These are phyloP conservation scores for Malaclemys terrapin DNA, from an alignment of 2,113 vertebrate species.

Conservation along the genomic window DNA sequence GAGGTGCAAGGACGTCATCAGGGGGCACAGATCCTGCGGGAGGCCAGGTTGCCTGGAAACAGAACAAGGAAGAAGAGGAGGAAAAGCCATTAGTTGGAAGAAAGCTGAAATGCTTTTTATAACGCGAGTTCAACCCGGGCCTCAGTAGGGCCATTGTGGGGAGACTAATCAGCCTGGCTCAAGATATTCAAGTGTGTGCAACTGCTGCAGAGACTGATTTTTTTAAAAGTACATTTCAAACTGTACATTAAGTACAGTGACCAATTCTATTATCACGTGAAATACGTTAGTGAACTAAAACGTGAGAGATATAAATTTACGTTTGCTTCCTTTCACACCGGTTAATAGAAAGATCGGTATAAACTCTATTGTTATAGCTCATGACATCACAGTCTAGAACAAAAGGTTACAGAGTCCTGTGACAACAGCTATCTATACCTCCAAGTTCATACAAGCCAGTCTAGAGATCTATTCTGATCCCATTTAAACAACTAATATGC, in stretches of 20 bases:
- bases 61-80: constrained; percentile 27
- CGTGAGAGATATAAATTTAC: neutral
- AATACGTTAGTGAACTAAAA: neutral
- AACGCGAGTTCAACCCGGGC: neutral
- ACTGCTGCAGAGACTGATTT: neutral
- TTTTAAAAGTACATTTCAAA: no score
- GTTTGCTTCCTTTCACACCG: neutral
- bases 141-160: neutral
- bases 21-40: constrained; percentile 5
- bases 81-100: constrained; percentile 13
- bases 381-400: neutral
- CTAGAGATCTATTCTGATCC: neutral
- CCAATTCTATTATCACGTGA: fast-evolving
- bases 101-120: neutral
- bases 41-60: constrained; percentile 68
- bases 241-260: neutral
- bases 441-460: neutral
- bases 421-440: neutral
- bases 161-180: neutral
- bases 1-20: constrained; percentile 40
- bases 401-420: neutral
- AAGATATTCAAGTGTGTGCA: neutral
- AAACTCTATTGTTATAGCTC: neutral
- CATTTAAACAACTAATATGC: neutral
- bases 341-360: no score